These are phyloP conservation scores for Serinus canaria DNA, from an alignment of 2,113 vertebrate genomes.

Conservation along the genomic window DNA sequence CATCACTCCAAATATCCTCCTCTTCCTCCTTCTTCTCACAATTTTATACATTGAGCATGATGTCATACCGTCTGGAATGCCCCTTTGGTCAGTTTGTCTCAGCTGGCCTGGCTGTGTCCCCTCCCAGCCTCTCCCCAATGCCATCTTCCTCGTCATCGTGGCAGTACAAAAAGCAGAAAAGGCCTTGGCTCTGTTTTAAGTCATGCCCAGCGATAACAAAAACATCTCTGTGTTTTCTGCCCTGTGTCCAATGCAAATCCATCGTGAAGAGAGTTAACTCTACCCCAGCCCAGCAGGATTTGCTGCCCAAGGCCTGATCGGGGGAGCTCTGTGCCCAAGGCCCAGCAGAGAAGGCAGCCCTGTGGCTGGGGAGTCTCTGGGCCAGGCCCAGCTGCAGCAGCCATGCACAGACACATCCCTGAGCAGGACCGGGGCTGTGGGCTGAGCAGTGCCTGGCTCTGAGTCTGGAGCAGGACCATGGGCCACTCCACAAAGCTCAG, in stretches of 20 bases:
- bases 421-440: background rate
- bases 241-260: fast-evolving
- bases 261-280: too few relatives aligned
- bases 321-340: background rate
- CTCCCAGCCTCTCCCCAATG: background rate
- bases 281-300: background rate
- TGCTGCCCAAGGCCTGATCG: background rate
- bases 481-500: background rate
- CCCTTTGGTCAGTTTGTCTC: background rate
- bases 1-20: background rate
- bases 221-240: background rate
- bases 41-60: background rate
- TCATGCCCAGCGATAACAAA: background rate
- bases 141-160: fast-evolving
- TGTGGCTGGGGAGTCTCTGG: background rate
- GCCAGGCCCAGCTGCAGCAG: background rate
- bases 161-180: background rate
- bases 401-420: fast-evolving
- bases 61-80: too few relatives aligned
- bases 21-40: background rate
- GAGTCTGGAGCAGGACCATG: background rate
- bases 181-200: background rate
- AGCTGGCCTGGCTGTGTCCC: background rate
- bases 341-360: background rate
- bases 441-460: background rate